Conservation (phyloP, 2,113 vertebrate genomes). For the Ancistrus triradiatus region DNA sequence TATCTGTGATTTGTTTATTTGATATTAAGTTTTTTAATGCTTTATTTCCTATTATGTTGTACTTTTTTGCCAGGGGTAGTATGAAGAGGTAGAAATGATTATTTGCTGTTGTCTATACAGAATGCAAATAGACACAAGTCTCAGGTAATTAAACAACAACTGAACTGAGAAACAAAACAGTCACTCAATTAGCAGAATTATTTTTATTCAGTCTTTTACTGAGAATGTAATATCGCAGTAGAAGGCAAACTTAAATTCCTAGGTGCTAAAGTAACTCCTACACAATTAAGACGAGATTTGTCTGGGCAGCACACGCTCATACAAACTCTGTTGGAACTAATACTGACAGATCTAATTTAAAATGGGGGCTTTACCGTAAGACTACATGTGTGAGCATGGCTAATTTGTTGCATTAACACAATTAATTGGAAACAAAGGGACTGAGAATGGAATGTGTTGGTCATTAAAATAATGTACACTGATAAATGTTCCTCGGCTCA, state of each 20-base stretch:
- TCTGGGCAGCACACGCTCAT: not conserved
- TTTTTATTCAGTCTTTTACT: not conserved
- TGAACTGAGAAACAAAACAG: too few relatives aligned
- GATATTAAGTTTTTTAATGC: too few relatives aligned
- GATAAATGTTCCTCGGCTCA: slow-evolving; percentile 1
- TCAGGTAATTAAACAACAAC: slow-evolving; percentile 1
- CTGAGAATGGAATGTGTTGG: slow-evolving; percentile 16
- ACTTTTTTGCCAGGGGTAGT: not conserved
- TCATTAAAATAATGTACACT: too few relatives aligned
- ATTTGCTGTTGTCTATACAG: not conserved
- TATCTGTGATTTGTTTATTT: too few relatives aligned
- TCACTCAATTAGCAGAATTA: not conserved
- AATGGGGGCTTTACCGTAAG: not conserved
- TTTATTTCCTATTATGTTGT: too few relatives aligned
- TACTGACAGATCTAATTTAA: not conserved
- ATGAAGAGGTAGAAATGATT: not conserved
- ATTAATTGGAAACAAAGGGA: not conserved
- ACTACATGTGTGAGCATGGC: slow-evolving; percentile 8
- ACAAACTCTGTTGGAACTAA: slow-evolving; percentile 6
- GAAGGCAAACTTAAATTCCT: slow-evolving; percentile 5
- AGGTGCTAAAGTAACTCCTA: slow-evolving; percentile 8
- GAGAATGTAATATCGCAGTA: not conserved
- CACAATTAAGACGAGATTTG: not conserved
- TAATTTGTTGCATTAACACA: slow-evolving; percentile 22
- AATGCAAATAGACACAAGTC: not conserved